Evolutionary conservation across 2,113 vertebrate species (phyloP).

Genomic region (Megaceryle maxima): DNA sequence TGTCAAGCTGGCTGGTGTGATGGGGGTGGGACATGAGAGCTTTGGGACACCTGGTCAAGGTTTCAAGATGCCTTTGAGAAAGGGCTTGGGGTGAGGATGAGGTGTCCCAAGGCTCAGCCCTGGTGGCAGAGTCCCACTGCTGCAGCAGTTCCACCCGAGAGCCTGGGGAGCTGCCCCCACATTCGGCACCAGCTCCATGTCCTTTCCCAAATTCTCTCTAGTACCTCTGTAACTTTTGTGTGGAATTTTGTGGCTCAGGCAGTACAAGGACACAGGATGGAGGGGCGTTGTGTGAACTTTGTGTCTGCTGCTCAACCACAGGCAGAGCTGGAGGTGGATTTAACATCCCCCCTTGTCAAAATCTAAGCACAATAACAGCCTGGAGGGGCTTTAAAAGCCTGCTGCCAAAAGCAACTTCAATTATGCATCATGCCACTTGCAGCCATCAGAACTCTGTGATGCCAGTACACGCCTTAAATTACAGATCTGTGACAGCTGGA

Average conservation of each 20-base stretch:
- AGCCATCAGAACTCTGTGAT: not conserved
- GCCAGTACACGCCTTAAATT: not conserved
- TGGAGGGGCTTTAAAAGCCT: not conserved
- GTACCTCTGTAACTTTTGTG: not conserved
- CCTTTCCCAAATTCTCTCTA: not conserved
- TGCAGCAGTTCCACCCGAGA: not conserved
- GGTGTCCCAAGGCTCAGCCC: not conserved
- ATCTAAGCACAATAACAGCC: not conserved
- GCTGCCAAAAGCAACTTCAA: not conserved
- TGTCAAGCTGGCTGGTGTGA: not conserved
- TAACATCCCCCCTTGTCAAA: not conserved
- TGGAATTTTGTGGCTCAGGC: not conserved
- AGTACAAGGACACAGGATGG: fast-evolving
- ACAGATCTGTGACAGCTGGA: slow-evolving; percentile 1
- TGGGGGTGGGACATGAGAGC: not conserved
- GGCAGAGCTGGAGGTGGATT: not conserved
- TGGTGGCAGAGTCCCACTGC: not conserved
- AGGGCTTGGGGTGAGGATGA: not conserved
- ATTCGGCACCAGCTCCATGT: fast-evolving
- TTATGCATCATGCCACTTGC: fast-evolving
- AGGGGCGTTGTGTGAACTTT: fast-evolving
- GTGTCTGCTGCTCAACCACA: not conserved
- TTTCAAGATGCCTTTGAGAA: not conserved
- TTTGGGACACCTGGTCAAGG: not conserved
- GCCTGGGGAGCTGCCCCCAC: fast-evolving